phyloP scores from a whole-genome alignment of 2,888 invertebrate genomes.

The Orthonychiurus folsomi region DNA sequence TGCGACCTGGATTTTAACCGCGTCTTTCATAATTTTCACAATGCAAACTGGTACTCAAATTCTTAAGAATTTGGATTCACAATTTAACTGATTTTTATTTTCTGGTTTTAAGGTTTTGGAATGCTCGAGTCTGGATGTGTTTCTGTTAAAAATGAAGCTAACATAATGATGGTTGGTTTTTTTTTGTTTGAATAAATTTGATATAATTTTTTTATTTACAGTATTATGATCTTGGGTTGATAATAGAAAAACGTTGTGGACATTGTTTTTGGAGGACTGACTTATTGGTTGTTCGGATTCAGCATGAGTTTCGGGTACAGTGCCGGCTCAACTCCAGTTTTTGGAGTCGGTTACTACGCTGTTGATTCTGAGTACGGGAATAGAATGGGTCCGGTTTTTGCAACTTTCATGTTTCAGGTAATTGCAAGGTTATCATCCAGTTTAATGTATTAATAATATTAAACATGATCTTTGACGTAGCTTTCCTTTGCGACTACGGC shows the following conservation, averaged over 20 bases:
- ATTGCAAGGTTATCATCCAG: too few species aligned
- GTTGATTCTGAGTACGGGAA: slow-evolving; percentile 43
- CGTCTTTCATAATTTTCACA: slow-evolving; percentile 44
- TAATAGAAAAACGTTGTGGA: slow-evolving; percentile 47
- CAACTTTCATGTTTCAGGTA: slow-evolving; percentile 39
- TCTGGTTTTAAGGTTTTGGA: slow-evolving; percentile 44
- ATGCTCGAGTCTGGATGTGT: slow-evolving; percentile 47
- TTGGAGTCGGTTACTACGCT: slow-evolving; percentile 45
- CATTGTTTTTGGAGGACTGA: slow-evolving; percentile 46
- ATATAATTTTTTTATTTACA: not conserved
- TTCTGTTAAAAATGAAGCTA: slow-evolving; percentile 45
- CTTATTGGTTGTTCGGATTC: slow-evolving; percentile 44
- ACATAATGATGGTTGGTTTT: slow-evolving; percentile 47
- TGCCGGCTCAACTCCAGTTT: slow-evolving; percentile 43
- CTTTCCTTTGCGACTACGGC: slow-evolving; percentile 43
- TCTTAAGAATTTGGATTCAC: too few species aligned
- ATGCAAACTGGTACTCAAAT: slow-evolving; percentile 43
- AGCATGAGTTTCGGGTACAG: slow-evolving; percentile 42
- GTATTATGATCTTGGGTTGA: not conserved
- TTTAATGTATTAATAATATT: too few species aligned
- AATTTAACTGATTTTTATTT: too few species aligned
- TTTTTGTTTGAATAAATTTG: not conserved
- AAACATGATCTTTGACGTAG: too few species aligned
- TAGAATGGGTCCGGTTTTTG: slow-evolving; percentile 40
- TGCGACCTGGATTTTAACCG: slow-evolving; percentile 39